A percentile compares a stretch with the other conserved stretches of the same genome.
phyloP scores from a whole-genome alignment of 2,797 vertebrate genomes.

The Tenualosa thibaudeaui region DNA sequence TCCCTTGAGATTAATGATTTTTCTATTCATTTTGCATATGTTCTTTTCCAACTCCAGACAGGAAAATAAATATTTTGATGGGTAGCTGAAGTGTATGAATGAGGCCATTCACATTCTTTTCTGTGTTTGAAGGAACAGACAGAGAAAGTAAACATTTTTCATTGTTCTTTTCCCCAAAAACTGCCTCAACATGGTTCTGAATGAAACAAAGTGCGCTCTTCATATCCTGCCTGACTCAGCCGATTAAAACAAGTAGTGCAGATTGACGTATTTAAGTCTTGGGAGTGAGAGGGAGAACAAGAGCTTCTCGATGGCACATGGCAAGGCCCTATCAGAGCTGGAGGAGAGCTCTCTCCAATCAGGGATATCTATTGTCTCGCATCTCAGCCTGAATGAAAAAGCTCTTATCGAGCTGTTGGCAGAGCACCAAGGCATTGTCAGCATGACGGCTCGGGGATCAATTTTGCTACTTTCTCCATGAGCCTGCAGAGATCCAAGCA shows the following conservation, averaged over 20 bases:
- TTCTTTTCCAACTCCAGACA: not conserved
- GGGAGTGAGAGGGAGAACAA: constrained; percentile 61
- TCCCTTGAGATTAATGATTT: constrained; percentile 21
- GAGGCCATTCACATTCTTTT: not conserved
- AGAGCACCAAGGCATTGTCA: constrained; percentile 71
- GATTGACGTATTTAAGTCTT: constrained; percentile 70
- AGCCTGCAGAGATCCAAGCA: not conserved
- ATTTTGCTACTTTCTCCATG: constrained; percentile 37
- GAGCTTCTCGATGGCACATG: constrained; percentile 63
- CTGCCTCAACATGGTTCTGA: not conserved
- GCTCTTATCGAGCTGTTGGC: constrained; percentile 73
- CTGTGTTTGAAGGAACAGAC: not conserved
- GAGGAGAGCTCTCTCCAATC: constrained; percentile 71
- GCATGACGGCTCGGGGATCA: constrained; percentile 65
- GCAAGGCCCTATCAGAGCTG: constrained; percentile 64
- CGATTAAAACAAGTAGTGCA: constrained; percentile 71
- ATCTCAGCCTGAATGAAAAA: constrained; percentile 70
- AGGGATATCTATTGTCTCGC: constrained; percentile 72
- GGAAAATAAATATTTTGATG: constrained; percentile 22
- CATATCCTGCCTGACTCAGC: constrained; percentile 49
- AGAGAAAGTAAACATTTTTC: not conserved
- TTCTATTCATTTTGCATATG: constrained; percentile 19
- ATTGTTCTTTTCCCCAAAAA: not conserved
- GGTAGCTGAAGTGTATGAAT: constrained; percentile 21
- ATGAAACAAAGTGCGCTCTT: constrained; percentile 38